phyloP scores from a whole-genome alignment of 2,797 vertebrate species.

The Salarias fasciatus region DNA sequence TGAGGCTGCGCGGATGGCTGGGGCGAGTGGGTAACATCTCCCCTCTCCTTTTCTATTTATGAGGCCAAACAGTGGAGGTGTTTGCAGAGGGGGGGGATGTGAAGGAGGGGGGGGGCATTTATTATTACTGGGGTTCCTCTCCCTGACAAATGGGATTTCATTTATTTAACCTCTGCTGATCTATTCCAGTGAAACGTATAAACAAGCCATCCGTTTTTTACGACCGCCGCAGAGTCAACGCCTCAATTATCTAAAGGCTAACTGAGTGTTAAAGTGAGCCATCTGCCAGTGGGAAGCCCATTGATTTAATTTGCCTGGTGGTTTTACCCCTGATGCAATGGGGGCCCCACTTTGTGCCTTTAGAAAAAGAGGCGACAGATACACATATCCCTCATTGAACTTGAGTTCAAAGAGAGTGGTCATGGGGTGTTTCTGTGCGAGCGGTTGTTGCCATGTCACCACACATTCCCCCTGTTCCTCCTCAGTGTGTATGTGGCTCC shows the following conservation, averaged over 20 bases:
- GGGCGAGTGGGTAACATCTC: constrained; percentile 74
- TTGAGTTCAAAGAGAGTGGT: constrained; percentile 65
- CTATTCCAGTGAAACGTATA: constrained; percentile 99
- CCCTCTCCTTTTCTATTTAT: constrained; percentile 93
- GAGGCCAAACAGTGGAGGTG: constrained; percentile 85
- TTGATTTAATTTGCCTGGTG: constrained; percentile 99
- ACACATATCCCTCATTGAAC: constrained; percentile 77
- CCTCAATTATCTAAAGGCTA: constrained; percentile 99
- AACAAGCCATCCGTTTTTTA: constrained; percentile 99
- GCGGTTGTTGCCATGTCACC: constrained; percentile 45
- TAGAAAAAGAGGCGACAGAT: constrained; percentile 77
- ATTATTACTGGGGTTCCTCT: constrained; percentile 91
- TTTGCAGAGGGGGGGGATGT: constrained; percentile 57
- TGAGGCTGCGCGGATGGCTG: constrained; percentile 55
- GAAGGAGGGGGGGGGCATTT: constrained; percentile 87
- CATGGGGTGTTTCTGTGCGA: constrained; percentile 38
- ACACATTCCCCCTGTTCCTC: constrained; percentile 18
- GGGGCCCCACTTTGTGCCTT: constrained; percentile 87
- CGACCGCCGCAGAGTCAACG: constrained; percentile 90
- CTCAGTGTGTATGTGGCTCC: constrained; percentile 15
- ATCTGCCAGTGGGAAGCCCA: constrained; percentile 98
- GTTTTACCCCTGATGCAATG: constrained; percentile 76
- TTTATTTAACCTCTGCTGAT: constrained; percentile 99
- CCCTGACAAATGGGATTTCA: constrained; percentile 99
- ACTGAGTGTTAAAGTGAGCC: constrained; percentile 99